Conservation (phyloP, 2,797 vertebrate species). For the Macropus fuliginosus region DNA sequence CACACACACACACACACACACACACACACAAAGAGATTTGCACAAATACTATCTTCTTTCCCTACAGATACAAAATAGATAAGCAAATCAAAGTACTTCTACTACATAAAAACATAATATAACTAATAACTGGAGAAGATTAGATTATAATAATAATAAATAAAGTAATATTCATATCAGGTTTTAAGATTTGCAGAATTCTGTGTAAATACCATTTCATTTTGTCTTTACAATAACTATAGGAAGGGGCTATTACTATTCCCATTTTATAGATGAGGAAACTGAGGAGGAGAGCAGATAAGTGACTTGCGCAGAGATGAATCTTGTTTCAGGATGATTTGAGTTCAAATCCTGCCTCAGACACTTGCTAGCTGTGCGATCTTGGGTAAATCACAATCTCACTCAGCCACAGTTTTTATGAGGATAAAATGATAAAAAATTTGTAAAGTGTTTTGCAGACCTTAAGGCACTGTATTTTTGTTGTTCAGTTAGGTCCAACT, state of each 20-base stretch:
- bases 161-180: neutral
- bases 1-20: constrained; percentile 32
- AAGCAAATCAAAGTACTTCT: constrained; percentile 48
- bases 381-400: neutral
- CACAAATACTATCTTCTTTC: neutral
- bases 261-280: neutral
- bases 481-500: too few species aligned
- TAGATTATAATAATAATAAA: neutral
- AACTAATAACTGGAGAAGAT: neutral
- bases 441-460: neutral
- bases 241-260: neutral
- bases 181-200: neutral
- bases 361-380: neutral
- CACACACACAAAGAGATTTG: neutral
- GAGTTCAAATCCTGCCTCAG: neutral
- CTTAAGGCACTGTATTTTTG: neutral
- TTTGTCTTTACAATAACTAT: neutral
- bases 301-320: neutral
- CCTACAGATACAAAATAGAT: neutral
- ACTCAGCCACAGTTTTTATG: neutral
- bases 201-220: neutral
- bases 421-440: neutral
- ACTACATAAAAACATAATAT: neutral
- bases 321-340: neutral
- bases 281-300: neutral